Conservation (phyloP, 2,113 vertebrate genomes). For the Callopanchax toddi region DNA sequence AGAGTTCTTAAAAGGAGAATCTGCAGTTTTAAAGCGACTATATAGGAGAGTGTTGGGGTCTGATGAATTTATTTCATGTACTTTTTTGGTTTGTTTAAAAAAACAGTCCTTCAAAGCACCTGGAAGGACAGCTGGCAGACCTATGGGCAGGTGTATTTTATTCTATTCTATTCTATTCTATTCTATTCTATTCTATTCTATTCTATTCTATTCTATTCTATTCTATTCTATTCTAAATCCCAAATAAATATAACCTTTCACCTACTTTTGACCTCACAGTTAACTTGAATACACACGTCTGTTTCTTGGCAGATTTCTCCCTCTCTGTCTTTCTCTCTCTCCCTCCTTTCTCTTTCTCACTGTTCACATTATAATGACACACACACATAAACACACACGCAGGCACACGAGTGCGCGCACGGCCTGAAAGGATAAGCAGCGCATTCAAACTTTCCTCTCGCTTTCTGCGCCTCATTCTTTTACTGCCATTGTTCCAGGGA, state of each 20-base stretch:
- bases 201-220: constrained; percentile 26
- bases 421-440: constrained; percentile 73
- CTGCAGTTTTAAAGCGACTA: background rate
- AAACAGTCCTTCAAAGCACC: constrained; percentile 44
- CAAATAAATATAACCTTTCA: constrained; percentile 63
- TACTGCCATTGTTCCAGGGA: constrained; percentile 73
- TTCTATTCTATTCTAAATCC: constrained; percentile 23
- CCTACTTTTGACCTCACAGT: constrained; percentile 50
- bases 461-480: constrained; percentile 63
- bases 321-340: background rate
- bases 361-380: constrained; percentile 55
- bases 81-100: constrained; percentile 35
- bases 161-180: constrained; percentile 32
- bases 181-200: constrained; percentile 37
- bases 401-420: constrained; percentile 19
- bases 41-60: background rate
- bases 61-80: background rate
- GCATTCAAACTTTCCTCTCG: constrained; percentile 73
- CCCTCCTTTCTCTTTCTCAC: constrained; percentile 18
- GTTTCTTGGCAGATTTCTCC: constrained; percentile 46
- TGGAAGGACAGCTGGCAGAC: constrained; percentile 56
- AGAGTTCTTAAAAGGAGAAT: background rate
- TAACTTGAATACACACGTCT: constrained; percentile 47
- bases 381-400: constrained; percentile 20
- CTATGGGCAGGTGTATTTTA: background rate